Conservation (phyloP, 2,888 invertebrate genomes). For the Ryuthela nishihirai region DNA sequence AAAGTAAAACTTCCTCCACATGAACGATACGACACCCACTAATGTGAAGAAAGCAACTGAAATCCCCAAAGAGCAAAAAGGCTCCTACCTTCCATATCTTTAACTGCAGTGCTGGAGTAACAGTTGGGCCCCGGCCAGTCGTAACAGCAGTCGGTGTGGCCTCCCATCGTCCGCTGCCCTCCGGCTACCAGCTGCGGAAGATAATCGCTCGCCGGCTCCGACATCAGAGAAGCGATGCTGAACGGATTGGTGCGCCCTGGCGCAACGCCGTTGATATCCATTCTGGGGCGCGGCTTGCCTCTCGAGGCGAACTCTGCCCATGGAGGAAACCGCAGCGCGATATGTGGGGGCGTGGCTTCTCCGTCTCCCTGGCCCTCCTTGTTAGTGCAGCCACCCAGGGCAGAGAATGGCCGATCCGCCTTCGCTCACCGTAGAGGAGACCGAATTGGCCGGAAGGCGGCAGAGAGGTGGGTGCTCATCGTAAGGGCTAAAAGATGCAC, state of each 20-base stretch:
- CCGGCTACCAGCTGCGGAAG: slow-evolving; percentile 25
- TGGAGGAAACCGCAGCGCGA: slow-evolving; percentile 6
- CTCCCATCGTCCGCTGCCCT: slow-evolving; percentile 11
- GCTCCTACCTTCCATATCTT: slow-evolving; percentile 31
- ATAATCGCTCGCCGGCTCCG: slow-evolving; percentile 21
- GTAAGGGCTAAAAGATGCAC: too few species aligned
- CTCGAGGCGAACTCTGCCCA: background rate
- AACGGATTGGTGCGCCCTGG: slow-evolving; percentile 21
- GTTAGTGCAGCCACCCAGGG: too few species aligned
- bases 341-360: too few species aligned
- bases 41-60: too few species aligned
- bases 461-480: too few species aligned
- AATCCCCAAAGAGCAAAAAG: too few species aligned
- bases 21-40: too few species aligned
- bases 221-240: slow-evolving; percentile 32
- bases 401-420: too few species aligned
- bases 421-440: too few species aligned
- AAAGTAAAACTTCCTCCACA: too few species aligned
- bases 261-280: slow-evolving; percentile 29
- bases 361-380: too few species aligned
- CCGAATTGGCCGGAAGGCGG: too few species aligned
- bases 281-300: slow-evolving; percentile 8
- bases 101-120: slow-evolving; percentile 24
- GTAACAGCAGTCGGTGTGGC: slow-evolving; percentile 25
- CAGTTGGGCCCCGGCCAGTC: slow-evolving; percentile 21